phyloP scores from a whole-genome alignment of 2,797 vertebrate genomes.

The Caiman crocodilus region DNA sequence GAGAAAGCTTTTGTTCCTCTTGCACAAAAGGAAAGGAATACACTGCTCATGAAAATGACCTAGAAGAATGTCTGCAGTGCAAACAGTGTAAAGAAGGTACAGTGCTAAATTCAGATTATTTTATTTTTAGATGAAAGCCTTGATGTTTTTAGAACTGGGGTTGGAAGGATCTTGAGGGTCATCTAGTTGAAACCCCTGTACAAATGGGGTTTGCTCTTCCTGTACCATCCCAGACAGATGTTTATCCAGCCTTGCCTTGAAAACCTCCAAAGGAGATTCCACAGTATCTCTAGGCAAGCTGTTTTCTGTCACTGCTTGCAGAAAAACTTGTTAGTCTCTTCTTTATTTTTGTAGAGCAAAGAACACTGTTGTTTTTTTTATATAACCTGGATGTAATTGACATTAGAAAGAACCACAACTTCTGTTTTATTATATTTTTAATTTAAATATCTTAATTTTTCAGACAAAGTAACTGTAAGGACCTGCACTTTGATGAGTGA shows the following conservation, averaged over 20 bases:
- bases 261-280: too few species aligned
- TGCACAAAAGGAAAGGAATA: slow-evolving; percentile 40
- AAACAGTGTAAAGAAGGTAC: slow-evolving; percentile 68
- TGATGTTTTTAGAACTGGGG: neutral
- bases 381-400: neutral
- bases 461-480: slow-evolving; percentile 35
- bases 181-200: too few species aligned
- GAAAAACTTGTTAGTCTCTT: neutral
- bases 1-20: neutral
- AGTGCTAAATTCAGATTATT: neutral
- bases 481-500: slow-evolving; percentile 29
- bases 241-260: too few species aligned
- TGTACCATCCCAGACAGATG: too few species aligned
- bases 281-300: too few species aligned
- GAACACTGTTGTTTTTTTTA: neutral
- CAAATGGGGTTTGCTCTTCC: too few species aligned
- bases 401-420: neutral
- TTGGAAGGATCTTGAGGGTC: too few species aligned
- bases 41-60: neutral
- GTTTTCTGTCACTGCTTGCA: too few species aligned
- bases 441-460: neutral
- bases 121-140: slow-evolving; percentile 23
- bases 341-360: neutral
- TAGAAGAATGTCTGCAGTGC: slow-evolving; percentile 11
- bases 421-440: neutral